phyloP scores from a whole-genome alignment of 2,113 vertebrate genomes.

The Mobula hypostoma region DNA sequence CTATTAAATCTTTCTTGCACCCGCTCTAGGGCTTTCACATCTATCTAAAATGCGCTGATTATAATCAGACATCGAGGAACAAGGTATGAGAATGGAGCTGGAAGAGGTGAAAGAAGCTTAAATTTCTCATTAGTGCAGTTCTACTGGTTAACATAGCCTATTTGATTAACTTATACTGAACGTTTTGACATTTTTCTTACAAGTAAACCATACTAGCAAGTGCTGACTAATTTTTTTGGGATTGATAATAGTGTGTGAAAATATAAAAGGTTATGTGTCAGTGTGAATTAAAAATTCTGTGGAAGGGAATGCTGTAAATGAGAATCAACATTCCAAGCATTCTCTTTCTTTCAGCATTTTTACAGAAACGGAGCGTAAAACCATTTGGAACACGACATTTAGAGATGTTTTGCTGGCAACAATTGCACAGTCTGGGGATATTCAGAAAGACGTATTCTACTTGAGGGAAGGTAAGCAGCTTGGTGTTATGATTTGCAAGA shows the following conservation, averaged over 20 bases:
- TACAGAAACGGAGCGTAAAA: not conserved
- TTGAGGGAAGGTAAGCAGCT: constrained; percentile 14
- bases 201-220: too few relatives aligned
- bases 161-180: too few relatives aligned
- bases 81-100: too few relatives aligned
- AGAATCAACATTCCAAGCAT: not conserved
- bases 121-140: too few relatives aligned
- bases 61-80: too few relatives aligned
- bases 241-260: not conserved
- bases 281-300: not conserved
- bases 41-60: too few relatives aligned
- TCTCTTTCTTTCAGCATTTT: constrained; percentile 15
- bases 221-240: too few relatives aligned
- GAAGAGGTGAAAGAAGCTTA: too few relatives aligned
- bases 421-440: not conserved
- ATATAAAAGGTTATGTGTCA: not conserved
- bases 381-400: not conserved
- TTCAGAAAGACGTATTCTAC: constrained; percentile 37
- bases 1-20: too few relatives aligned
- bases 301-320: not conserved
- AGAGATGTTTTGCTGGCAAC: not conserved
- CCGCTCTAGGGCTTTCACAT: too few relatives aligned
- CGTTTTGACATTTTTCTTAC: too few relatives aligned
- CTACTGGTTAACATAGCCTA: too few relatives aligned
- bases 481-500: not conserved